Evolutionary conservation across 2,113 vertebrate species (phyloP).

Genomic region (Saimiri boliviensis): DNA sequence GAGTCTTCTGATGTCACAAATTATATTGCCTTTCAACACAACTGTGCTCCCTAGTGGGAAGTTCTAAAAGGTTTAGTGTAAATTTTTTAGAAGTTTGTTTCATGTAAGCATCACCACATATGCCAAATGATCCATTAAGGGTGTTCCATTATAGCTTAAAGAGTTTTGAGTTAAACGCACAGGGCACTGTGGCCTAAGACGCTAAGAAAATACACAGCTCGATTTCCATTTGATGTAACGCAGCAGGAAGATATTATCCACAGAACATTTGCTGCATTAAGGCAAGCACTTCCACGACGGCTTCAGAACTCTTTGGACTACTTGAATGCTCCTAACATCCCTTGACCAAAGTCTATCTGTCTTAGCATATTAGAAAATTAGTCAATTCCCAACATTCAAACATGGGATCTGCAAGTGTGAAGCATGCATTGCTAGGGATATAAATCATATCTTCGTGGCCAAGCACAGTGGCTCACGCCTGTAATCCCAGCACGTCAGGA

Average conservation of each 20-base stretch:
- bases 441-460: background rate
- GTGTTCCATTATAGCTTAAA: slow-evolving; percentile 42
- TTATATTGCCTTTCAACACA: slow-evolving; percentile 54
- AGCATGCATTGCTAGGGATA: background rate
- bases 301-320: background rate
- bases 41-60: slow-evolving; percentile 36
- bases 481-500: too few species aligned
- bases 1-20: slow-evolving; percentile 25
- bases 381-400: background rate
- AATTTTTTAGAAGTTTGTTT: slow-evolving; percentile 74
- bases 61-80: slow-evolving; percentile 71
- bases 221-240: slow-evolving; percentile 29
- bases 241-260: slow-evolving; percentile 41
- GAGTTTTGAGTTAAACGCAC: slow-evolving; percentile 56
- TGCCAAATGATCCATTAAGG: slow-evolving; percentile 69
- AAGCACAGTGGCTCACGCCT: too few species aligned
- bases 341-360: background rate
- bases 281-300: background rate
- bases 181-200: background rate
- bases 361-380: slow-evolving; percentile 24
- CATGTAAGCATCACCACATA: slow-evolving; percentile 43
- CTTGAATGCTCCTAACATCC: background rate
- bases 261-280: slow-evolving; percentile 45
- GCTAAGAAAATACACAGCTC: slow-evolving; percentile 42
- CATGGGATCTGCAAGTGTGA: background rate